A percentile compares a stretch with the other conserved stretches of the same genome.
These are phyloP conservation scores for Tinea pellionella DNA, from an alignment of 2,888 invertebrate species.

Conservation along the genomic window DNA sequence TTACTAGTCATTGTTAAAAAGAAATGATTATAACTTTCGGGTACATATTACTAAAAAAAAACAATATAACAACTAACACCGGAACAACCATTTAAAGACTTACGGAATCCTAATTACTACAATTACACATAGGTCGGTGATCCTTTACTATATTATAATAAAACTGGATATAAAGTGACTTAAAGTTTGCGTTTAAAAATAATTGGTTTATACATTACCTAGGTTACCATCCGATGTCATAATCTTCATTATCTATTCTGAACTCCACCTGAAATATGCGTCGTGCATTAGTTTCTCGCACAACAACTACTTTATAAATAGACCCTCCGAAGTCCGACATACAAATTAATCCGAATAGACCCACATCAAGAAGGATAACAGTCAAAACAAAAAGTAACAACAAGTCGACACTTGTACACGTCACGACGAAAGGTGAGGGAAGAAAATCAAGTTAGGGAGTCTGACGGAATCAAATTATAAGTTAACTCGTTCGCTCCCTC, in stretches of 20 bases:
- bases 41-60: too few relatives aligned
- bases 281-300: not conserved
- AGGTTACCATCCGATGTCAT: not conserved
- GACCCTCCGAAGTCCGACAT: not conserved
- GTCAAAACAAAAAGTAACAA: constrained; percentile 54
- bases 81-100: not conserved
- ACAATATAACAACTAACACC: too few relatives aligned
- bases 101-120: too few relatives aligned
- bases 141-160: not conserved
- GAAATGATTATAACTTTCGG: too few relatives aligned
- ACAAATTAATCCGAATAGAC: constrained; percentile 1
- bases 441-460: constrained; percentile 43
- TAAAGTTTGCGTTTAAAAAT: not conserved
- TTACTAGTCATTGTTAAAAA: too few relatives aligned
- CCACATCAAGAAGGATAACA: constrained; percentile 30
- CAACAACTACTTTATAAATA: not conserved
- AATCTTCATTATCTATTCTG: not conserved
- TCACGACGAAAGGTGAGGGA: constrained; percentile 41
- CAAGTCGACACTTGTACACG: constrained; percentile 55
- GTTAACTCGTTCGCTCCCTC: constrained; percentile 23
- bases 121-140: not conserved
- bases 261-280: constrained; percentile 2
- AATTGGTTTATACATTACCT: constrained; percentile 2
- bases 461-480: constrained; percentile 48
- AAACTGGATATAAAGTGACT: not conserved